A percentile compares a stretch with the other conserved stretches of the same genome.
phyloP scores from a whole-genome alignment of 35 echinoderm and acorn worm genomes.

The Apostichopus parvimensis region DNA sequence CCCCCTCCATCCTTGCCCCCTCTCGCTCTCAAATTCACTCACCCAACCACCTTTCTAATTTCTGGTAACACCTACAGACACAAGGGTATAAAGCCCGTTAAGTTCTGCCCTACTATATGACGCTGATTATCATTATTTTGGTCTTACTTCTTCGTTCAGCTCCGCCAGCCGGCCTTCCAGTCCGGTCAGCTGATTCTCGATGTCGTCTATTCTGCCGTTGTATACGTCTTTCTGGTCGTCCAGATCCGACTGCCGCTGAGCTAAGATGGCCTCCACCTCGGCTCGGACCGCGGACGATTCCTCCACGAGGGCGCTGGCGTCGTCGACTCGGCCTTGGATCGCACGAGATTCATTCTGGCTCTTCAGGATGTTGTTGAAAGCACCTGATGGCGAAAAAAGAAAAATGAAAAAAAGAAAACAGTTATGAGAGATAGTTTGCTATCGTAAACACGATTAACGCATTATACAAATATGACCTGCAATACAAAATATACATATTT shows the following conservation, averaged over 20 bases:
- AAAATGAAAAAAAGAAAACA: not conserved
- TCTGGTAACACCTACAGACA: too few species aligned
- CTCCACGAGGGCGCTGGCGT: slow-evolving; percentile 44
- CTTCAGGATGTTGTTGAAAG: slow-evolving; percentile 81
- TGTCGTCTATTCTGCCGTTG: slow-evolving; percentile 60
- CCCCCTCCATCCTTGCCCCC: too few species aligned
- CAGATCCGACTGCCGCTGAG: slow-evolving; percentile 58
- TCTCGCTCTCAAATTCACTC: too few species aligned
- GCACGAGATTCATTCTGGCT: slow-evolving; percentile 76
- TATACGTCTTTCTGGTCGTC: slow-evolving; percentile 62
- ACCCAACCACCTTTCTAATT: too few species aligned
- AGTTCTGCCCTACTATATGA: too few species aligned
- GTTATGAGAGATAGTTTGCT: too few species aligned
- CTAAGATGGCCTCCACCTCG: slow-evolving; percentile 77
- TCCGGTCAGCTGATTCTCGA: slow-evolving; percentile 84
- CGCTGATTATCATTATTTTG: not conserved
- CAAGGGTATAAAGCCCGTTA: too few species aligned
- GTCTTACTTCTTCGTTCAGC: slow-evolving; percentile 81
- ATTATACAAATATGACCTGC: too few species aligned
- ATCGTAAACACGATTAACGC: too few species aligned
- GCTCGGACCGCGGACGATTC: slow-evolving; percentile 68
- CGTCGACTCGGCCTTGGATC: slow-evolving; percentile 70
- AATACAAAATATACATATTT: too few species aligned
- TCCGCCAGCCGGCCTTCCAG: slow-evolving; percentile 69
- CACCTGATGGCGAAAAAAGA: slow-evolving; percentile 56